phyloP scores from a whole-genome alignment of 2,797 vertebrate species.

The Acanthornis magna region DNA sequence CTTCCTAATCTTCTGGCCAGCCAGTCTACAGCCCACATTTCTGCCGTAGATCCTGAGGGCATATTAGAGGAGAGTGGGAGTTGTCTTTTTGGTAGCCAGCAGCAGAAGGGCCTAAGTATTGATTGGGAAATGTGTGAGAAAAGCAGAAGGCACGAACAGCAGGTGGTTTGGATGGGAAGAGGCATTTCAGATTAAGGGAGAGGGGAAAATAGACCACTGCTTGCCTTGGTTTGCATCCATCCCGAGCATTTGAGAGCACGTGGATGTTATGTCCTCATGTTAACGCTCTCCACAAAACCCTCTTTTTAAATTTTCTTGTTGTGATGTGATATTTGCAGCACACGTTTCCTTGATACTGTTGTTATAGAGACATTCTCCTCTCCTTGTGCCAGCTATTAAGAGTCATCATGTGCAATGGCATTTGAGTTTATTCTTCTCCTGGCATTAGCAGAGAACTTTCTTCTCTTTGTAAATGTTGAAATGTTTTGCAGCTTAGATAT shows the following conservation, averaged over 20 bases:
- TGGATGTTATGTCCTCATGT: neutral
- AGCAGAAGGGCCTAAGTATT: slow-evolving; percentile 5
- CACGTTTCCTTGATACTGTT: neutral
- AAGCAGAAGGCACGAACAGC: slow-evolving; percentile 25
- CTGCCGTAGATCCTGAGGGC: neutral
- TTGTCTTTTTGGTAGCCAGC: slow-evolving; percentile 10
- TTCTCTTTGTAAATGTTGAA: slow-evolving; percentile 48
- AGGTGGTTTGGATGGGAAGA: neutral
- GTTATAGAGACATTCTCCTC: neutral
- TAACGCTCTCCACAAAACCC: neutral
- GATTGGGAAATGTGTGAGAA: neutral
- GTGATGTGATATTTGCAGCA: neutral
- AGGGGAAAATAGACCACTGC: neutral
- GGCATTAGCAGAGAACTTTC: slow-evolving; percentile 27
- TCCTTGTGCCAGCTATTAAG: neutral
- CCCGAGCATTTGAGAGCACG: neutral
- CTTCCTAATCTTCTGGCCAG: neutral
- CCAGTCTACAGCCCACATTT: neutral
- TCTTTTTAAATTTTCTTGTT: neutral
- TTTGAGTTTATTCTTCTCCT: slow-evolving; percentile 56
- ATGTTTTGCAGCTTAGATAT: slow-evolving; percentile 41
- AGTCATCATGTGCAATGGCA: slow-evolving; percentile 8
- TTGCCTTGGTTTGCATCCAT: neutral
- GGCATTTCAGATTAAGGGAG: neutral
- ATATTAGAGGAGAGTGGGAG: neutral